Evolutionary conservation across 30 jellyfish, hydroid and myxozoan genomes (phyloP).

Genomic region (Hydra vulgaris): DNA sequence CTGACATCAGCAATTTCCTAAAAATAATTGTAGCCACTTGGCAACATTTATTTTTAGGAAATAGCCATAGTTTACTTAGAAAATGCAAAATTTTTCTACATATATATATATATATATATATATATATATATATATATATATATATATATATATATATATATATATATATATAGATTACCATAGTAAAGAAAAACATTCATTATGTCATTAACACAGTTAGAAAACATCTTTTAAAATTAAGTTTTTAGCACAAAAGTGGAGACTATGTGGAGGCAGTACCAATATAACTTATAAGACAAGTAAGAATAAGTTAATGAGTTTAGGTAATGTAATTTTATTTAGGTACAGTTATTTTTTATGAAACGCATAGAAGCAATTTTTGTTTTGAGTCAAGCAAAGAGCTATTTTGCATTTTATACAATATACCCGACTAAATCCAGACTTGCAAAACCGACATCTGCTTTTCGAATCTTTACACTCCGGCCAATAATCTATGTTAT

Average conservation of each 20-base stretch:
- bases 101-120: slow-evolving; percentile 6
- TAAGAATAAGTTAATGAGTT: neutral
- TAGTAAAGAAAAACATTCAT: neutral
- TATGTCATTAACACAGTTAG: neutral
- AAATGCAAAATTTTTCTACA: neutral
- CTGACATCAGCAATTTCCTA: slow-evolving; percentile 5
- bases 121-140: neutral
- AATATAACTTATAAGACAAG: neutral
- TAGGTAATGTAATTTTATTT: neutral
- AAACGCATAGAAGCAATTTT: slow-evolving; percentile 24
- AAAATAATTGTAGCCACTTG: neutral
- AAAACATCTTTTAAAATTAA: neutral
- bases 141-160: neutral
- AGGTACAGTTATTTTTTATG: slow-evolving; percentile 7
- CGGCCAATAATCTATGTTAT: slow-evolving; percentile 32
- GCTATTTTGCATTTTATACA: slow-evolving; percentile 20
- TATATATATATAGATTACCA: too few species aligned
- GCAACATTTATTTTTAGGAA: neutral
- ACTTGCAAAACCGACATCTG: slow-evolving; percentile 12
- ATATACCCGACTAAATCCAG: too few species aligned
- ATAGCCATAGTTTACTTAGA: slow-evolving; percentile 1
- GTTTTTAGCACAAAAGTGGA: neutral
- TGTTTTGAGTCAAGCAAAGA: slow-evolving; percentile 20
- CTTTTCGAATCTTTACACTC: slow-evolving; percentile 6
- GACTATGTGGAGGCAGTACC: neutral